phyloP scores from a whole-genome alignment of 2,113 vertebrate genomes.

The Isurus oxyrinchus region DNA sequence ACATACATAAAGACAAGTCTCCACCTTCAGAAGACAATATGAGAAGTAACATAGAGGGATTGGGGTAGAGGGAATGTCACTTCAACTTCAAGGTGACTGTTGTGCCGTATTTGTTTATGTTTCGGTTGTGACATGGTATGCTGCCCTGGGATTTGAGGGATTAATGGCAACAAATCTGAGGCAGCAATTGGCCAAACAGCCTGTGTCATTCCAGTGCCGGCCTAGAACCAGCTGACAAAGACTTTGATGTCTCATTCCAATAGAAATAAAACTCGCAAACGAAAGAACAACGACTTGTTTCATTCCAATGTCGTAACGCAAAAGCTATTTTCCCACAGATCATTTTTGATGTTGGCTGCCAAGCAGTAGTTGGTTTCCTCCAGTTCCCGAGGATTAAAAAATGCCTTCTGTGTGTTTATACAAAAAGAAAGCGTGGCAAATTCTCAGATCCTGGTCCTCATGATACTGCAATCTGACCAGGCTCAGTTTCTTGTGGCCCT shows the following conservation, averaged over 20 bases:
- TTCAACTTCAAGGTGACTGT: not conserved
- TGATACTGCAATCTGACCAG: not conserved
- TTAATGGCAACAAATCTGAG: not conserved
- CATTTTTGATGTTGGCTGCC: not conserved
- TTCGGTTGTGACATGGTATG: not conserved
- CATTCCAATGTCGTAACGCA: not conserved
- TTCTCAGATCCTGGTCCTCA: not conserved
- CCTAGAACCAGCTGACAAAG: not conserved
- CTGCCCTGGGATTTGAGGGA: not conserved
- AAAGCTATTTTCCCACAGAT: slow-evolving; percentile 24
- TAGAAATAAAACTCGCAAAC: not conserved
- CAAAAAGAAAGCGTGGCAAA: not conserved
- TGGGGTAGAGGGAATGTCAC: not conserved
- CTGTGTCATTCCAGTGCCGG: not conserved
- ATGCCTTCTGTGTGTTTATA: not conserved
- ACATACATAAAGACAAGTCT: not conserved
- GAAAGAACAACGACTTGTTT: not conserved
- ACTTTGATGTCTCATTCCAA: not conserved
- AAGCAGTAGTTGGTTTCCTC: not conserved
- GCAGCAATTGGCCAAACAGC: not conserved
- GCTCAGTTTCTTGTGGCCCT: not conserved
- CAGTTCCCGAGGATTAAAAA: not conserved
- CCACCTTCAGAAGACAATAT: not conserved
- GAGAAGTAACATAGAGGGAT: not conserved
- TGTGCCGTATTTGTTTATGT: not conserved